These are phyloP conservation scores for Sakesphorus luctuosus DNA, from an alignment of 2,113 vertebrate genomes.

Conservation along the genomic window DNA sequence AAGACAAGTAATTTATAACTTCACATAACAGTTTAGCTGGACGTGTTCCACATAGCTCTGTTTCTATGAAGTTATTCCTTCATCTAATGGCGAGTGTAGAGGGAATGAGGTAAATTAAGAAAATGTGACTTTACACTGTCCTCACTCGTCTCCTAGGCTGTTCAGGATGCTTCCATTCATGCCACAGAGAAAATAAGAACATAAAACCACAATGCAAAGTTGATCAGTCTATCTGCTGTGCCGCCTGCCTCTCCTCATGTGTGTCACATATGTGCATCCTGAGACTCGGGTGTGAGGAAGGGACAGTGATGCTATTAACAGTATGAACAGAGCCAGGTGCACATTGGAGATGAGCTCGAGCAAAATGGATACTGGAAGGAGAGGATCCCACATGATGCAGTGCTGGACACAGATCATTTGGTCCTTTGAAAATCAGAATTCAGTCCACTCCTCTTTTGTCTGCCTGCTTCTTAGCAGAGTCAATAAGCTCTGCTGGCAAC, in stretches of 20 bases:
- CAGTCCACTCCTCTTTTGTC: not conserved
- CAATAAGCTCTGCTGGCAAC: not conserved
- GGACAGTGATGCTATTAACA: accelerated
- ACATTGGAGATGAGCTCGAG: not conserved
- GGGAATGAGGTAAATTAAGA: not conserved
- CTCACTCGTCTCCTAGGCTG: not conserved
- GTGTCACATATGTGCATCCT: accelerated
- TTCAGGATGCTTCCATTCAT: not conserved
- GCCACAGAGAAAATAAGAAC: not conserved
- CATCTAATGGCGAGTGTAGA: not conserved
- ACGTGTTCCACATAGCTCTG: not conserved
- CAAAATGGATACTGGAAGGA: not conserved
- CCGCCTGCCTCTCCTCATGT: not conserved
- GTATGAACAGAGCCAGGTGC: not conserved
- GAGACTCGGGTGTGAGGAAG: not conserved
- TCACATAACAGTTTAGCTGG: not conserved
- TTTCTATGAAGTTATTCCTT: not conserved
- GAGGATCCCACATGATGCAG: accelerated
- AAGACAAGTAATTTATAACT: not conserved
- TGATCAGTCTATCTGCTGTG: not conserved
- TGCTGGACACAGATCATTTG: not conserved
- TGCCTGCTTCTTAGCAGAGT: not conserved
- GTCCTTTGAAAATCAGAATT: not conserved
- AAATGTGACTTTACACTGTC: not conserved
- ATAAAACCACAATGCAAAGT: not conserved